These are phyloP conservation scores for Deroptyus accipitrinus DNA, from an alignment of 2,113 vertebrate genomes.

Conservation along the genomic window DNA sequence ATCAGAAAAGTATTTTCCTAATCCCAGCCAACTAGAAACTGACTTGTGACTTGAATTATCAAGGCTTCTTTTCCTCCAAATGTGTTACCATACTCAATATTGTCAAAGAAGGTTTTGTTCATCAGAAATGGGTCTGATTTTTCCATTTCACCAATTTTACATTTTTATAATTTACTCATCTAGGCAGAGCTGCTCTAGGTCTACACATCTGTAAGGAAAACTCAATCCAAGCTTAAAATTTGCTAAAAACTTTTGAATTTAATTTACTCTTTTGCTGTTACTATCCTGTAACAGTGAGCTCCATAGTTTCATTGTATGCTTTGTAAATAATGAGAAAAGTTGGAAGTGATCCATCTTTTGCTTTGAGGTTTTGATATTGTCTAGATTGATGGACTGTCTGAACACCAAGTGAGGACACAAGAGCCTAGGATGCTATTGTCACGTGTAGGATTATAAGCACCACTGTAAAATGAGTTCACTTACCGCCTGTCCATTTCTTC, in stretches of 20 bases:
- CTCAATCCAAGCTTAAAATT: neutral
- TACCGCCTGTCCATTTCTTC: neutral
- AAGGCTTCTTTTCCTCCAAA: neutral
- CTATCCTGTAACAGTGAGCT: neutral
- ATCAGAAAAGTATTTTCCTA: neutral
- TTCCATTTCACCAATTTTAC: neutral
- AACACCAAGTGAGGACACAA: neutral
- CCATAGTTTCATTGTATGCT: neutral
- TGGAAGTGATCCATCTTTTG: neutral
- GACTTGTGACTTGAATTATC: neutral
- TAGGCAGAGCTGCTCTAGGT: neutral
- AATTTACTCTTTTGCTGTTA: neutral
- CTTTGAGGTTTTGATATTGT: neutral
- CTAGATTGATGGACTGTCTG: neutral
- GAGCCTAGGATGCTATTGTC: neutral
- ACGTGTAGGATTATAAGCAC: neutral
- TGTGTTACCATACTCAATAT: neutral
- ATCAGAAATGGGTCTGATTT: neutral
- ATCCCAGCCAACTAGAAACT: neutral
- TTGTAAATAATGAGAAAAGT: neutral
- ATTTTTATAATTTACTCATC: neutral
- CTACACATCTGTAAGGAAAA: neutral
- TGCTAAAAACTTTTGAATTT: neutral
- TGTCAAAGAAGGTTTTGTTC: neutral
- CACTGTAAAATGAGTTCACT: neutral